phyloP scores from a whole-genome alignment of 2,113 vertebrate genomes.

The Natator depressus region DNA sequence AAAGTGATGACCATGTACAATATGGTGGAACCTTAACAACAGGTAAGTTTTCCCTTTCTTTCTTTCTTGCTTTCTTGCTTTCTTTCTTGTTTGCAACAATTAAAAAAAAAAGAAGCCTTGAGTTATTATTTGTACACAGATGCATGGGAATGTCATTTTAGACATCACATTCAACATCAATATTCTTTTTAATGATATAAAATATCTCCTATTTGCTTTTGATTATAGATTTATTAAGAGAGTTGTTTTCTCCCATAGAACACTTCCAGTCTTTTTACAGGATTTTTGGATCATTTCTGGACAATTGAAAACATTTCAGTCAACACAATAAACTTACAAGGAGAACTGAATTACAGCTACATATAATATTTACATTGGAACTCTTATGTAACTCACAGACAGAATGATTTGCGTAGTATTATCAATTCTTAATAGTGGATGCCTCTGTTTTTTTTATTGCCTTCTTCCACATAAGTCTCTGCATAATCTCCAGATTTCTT shows the following conservation, averaged over 20 bases:
- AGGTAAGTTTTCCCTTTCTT: background rate
- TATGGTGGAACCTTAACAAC: background rate
- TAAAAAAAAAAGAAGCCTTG: background rate
- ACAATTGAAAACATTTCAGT: background rate
- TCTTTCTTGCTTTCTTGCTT: background rate
- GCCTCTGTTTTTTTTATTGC: fast-evolving
- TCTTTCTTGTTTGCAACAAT: background rate
- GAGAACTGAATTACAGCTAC: background rate
- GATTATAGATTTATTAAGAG: background rate
- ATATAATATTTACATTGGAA: background rate
- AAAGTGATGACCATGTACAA: background rate
- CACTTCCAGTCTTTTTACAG: background rate
- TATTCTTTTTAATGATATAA: background rate
- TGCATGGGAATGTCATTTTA: background rate
- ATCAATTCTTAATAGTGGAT: background rate
- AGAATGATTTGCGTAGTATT: background rate
- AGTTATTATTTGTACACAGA: background rate
- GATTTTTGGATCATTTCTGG: background rate
- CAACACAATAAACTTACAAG: background rate
- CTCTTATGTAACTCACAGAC: background rate
- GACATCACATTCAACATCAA: background rate
- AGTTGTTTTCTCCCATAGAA: background rate
- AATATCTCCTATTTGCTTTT: background rate
- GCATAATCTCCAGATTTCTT: background rate
- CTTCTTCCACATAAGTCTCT: background rate